Base-by-base conservation (phyloP, 2,797 vertebrate genomes). In the Salmo trutta region DNA sequence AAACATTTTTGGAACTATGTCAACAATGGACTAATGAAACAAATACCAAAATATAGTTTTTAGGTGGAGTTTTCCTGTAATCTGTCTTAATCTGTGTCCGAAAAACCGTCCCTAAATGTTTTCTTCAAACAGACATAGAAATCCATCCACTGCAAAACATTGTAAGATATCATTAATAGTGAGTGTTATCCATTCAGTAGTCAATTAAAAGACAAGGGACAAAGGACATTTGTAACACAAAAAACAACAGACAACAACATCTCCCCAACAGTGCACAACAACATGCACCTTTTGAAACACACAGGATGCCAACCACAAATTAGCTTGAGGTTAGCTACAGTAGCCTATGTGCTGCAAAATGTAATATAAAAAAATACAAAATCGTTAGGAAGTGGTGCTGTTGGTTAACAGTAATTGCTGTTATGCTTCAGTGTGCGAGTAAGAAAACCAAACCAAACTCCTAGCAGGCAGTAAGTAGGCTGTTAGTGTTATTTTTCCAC, bases 401-500 rank as follows among this genome's bases (percentile, higher is more conserved):
- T 59, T 68, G 73, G 76, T 83, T 84, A 77, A 89, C 75, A 67
- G 74, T 54, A 12, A 51, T 74, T 62, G 10, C 62, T 68, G 19
- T 21, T 78, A 75, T 77, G 80, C 78, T 82, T 76, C 78, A 88
- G 21, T 54, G 17, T 67, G 65, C 65, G 78, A 53, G 81, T 78
- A 65, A 88, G 78, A 72, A 62, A 91, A 92, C 77, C 83, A 89
- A 91, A 90, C 90, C 69, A 91, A 90, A 88, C 68, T 83, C 77
- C 59, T 56, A 24, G 16, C 76, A 91, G 85, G 84, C 51, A 52
- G 85, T 85, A 84, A 85, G 77, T 77, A 88, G 81, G 64, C 82
- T 83, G 79, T 12, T 76, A 84, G 79, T 85, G 81, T 75, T 79
- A n/a, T 66, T 12, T 78, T 81, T 82, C 83, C 92, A 89, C 88